A percentile compares a stretch with the other conserved stretches of the same genome.
phyloP scores from a whole-genome alignment of 1,140 invertebrate species.

The Tyrophagus putrescentiae region DNA sequence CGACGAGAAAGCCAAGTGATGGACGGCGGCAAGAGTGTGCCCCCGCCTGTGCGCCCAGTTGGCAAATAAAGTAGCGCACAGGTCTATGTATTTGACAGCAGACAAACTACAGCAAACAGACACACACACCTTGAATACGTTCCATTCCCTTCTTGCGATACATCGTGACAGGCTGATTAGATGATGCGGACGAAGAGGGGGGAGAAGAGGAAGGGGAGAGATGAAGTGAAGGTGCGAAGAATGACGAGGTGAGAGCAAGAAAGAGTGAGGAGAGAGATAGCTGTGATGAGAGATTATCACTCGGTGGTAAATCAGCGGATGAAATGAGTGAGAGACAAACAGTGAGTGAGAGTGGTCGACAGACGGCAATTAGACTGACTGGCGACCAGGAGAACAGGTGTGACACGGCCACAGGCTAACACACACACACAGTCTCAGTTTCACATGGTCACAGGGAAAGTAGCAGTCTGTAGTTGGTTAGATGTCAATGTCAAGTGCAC shows the following conservation, averaged over 20 bases:
- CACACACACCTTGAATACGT: constrained; percentile 12
- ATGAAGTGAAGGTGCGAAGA: background rate
- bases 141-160: constrained; percentile 16
- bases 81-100: background rate
- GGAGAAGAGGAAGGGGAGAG: no score
- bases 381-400: no score
- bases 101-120: background rate
- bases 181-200: no score
- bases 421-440: no score
- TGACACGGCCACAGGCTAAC: no score
- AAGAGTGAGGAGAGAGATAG: background rate
- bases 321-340: background rate
- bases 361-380: no score
- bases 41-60: no score
- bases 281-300: no score
- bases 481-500: background rate
- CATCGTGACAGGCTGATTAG: background rate
- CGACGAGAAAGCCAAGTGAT: no score
- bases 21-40: no score
- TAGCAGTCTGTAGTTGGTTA: background rate
- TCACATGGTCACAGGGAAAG: no score
- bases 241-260: background rate
- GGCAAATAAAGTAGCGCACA: background rate
- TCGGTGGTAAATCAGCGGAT: background rate
- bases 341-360: no score